phyloP scores from a whole-genome alignment of 2,113 vertebrate genomes.

The Hippocampus mohnikei region DNA sequence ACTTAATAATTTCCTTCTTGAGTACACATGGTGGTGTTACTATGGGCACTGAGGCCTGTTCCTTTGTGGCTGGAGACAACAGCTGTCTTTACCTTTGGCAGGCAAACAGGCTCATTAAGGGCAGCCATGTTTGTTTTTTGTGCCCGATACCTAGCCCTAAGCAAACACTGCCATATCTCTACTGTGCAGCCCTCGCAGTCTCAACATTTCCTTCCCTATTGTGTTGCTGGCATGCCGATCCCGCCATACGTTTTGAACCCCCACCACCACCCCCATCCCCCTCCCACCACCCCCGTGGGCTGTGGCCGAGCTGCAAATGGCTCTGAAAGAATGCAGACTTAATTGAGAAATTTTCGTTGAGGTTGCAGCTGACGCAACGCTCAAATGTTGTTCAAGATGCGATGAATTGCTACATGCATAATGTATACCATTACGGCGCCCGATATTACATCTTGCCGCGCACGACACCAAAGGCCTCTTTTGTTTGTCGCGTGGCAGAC shows the following conservation, averaged over 20 bases:
- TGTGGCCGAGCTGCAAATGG: conserved; percentile 44
- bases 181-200: conserved; percentile 58
- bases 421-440: conserved; percentile 53
- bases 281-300: conserved; percentile 2
- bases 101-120: conserved; percentile 75
- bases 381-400: conserved; percentile 32
- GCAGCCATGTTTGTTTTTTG: conserved; percentile 73
- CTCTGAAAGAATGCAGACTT: conserved; percentile 62
- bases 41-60: conserved; percentile 57
- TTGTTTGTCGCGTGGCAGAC: conserved; percentile 54
- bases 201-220: conserved; percentile 67
- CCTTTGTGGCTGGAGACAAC: conserved; percentile 67
- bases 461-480: conserved; percentile 57
- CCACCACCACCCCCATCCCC: too few relatives aligned
- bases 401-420: conserved; percentile 46
- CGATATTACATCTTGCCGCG: conserved; percentile 54
- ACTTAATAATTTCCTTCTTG: conserved; percentile 58
- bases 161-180: conserved; percentile 74
- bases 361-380: conserved; percentile 48
- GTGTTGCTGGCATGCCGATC: conserved; percentile 48
- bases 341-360: conserved; percentile 61
- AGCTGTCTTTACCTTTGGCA: conserved; percentile 77
- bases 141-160: conserved; percentile 72
- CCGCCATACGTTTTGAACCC: conserved; percentile 3
- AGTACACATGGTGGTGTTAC: conserved; percentile 62